Percentiles rank a stretch among this genome's conserved stretches.
Evolutionary conservation across 92 coral and sea anemone genomes (phyloP).

Genomic region (Porites rus): DNA sequence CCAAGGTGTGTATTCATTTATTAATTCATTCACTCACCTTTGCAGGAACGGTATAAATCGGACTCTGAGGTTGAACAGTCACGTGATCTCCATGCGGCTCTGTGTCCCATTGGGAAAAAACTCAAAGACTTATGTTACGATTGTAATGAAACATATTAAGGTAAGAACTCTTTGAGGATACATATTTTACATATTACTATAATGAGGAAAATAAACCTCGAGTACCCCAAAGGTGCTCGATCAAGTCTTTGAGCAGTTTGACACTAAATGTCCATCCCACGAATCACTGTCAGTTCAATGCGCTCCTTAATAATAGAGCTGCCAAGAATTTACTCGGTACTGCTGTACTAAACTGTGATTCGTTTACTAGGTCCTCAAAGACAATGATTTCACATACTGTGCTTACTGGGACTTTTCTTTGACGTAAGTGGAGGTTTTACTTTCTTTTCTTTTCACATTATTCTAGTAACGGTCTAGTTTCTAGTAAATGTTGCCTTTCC

Average conservation of each 20-base stretch:
- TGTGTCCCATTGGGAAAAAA: conserved; percentile 47
- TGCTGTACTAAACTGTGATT: too few species aligned
- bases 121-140: conserved; percentile 41
- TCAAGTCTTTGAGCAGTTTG: too few species aligned
- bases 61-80: conserved; percentile 73
- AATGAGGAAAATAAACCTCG: too few species aligned
- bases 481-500: not conserved
- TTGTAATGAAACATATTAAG: conserved; percentile 62
- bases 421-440: conserved; percentile 54
- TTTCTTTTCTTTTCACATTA: too few species aligned
- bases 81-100: conserved; percentile 76
- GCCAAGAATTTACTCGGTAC: too few species aligned
- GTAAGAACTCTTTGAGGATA: not conserved
- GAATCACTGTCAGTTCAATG: too few species aligned
- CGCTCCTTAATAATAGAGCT: too few species aligned
- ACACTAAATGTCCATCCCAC: too few species aligned
- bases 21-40: not conserved
- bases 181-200: too few species aligned
- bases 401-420: conserved; percentile 77
- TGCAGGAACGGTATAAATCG: conserved; percentile 61
- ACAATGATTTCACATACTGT: conserved; percentile 68
- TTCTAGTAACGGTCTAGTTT: not conserved
- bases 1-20: not conserved
- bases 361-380: conserved; percentile 37
- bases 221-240: too few species aligned